Evolutionary conservation across 2,888 invertebrate genomes (phyloP), one percentile per base, ranked within the genome.

Genomic region (Hypena proboscidalis): DNA sequence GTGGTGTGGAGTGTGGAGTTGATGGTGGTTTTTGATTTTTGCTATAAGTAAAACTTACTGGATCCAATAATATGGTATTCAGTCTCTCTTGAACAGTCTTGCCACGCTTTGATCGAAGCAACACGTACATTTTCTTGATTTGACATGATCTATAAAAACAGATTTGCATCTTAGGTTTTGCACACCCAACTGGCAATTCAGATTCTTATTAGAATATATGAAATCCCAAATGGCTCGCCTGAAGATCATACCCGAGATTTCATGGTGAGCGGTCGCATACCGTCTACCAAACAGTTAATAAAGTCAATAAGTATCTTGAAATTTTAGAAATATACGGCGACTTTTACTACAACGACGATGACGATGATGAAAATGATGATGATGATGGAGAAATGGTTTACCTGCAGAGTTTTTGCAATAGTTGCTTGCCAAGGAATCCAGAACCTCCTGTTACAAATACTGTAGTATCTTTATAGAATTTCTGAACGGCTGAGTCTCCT

Each of bases 351-450:
- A n/a, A n/a, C n/a, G n/a, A n/a, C n/a, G n/a, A n/a, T n/a, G n/a
- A n/a, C n/a, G n/a, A n/a, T n/a, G n/a, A n/a, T n/a, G n/a, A n/a
- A n/a, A n/a, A n/a, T n/a, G n/a, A n/a, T n/a, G n/a, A n/a, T n/a
- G n/a, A n/a, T n/a, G n/a, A n/a, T n/a, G n/a, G n/a, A 3, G 10
- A 3, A 3, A n/a, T 19, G 9, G 0, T 35, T 41, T 20, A 58
- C 58, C 58, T 58, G 17, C 45, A 86, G 14, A 98, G 84, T 82
- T 98, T 98, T 80, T 98, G 97, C 0, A 97, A 90, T n/a, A 97
- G 84, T 0, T 97, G 96, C 87, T 97, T 97, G 21, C 97, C 98
- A 75, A 98, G 91, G 79, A 98, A 98, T 4, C 97, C 97, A 0
- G 96, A 96, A n/a, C 95, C 96, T 1, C 97, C 98, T 1, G 57